Percentiles rank a stretch among this genome's conserved stretches.
Evolutionary conservation across 2,113 vertebrate species (phyloP).

Genomic region (Ploceus nigricollis): DNA sequence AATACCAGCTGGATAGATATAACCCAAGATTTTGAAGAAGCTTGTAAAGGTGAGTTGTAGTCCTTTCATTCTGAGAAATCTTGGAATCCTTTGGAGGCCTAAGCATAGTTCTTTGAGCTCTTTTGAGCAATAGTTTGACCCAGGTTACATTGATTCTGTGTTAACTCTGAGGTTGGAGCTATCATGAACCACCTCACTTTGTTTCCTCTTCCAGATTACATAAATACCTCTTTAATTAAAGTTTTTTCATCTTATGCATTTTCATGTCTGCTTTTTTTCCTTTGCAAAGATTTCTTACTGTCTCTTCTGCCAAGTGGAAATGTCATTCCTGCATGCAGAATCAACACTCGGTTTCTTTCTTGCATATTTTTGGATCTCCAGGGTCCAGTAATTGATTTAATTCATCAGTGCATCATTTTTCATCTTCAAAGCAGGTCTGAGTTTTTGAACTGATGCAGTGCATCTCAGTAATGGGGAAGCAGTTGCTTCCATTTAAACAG

Average conservation of each 20-base stretch:
- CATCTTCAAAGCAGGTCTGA: not conserved
- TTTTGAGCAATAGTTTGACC: not conserved
- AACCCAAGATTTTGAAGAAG: slow-evolving; percentile 92
- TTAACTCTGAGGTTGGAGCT: not conserved
- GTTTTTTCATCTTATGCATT: fast-evolving
- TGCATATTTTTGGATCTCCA: not conserved
- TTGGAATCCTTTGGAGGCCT: not conserved
- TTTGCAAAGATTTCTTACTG: not conserved
- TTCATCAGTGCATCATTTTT: not conserved
- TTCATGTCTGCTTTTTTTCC: not conserved
- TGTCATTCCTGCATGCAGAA: not conserved
- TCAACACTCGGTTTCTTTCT: not conserved
- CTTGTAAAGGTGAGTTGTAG: slow-evolving; percentile 85
- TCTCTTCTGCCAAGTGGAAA: not conserved
- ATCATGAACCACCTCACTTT: not conserved
- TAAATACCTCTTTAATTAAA: not conserved
- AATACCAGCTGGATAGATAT: slow-evolving; percentile 94
- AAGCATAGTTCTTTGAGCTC: not conserved
- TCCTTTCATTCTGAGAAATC: not conserved
- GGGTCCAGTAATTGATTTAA: not conserved
- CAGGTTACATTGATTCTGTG: not conserved
- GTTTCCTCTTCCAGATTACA: not conserved
- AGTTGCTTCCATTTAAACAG: not conserved
- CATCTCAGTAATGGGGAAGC: not conserved
- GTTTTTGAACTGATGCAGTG: not conserved